phyloP scores from a whole-genome alignment of 2,888 invertebrate genomes.

The Stomorhina lunata region DNA sequence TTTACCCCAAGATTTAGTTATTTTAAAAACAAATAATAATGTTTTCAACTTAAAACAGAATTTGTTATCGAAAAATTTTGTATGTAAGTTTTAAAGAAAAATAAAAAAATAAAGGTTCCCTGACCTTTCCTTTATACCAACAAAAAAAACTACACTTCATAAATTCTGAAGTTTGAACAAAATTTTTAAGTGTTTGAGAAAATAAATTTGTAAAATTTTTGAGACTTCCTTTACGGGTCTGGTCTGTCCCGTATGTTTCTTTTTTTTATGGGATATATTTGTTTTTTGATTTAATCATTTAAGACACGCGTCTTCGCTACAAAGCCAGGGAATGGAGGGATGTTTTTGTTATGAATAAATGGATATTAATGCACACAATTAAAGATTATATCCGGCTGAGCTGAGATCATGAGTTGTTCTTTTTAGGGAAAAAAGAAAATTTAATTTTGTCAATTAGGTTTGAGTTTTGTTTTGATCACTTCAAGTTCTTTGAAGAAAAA shows the following conservation, averaged over 20 bases:
- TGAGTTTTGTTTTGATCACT: too few species aligned
- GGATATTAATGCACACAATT: conserved; percentile 5
- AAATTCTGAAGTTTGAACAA: too few species aligned
- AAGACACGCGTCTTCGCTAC: conserved; percentile 33
- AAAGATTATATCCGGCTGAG: neutral
- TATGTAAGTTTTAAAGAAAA: conserved; percentile 1
- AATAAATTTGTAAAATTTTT: too few species aligned
- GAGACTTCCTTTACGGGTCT: too few species aligned
- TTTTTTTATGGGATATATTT: neutral
- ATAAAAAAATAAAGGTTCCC: conserved; percentile 37
- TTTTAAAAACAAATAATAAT: too few species aligned
- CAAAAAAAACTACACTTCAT: too few species aligned
- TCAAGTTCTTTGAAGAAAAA: too few species aligned
- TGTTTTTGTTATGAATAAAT: conserved; percentile 2
- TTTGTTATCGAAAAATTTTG: neutral
- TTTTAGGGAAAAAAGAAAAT: neutral
- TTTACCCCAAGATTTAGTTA: too few species aligned
- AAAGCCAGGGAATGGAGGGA: neutral
- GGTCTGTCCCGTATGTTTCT: too few species aligned
- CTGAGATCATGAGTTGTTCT: neutral
- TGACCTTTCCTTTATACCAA: conserved; percentile 6
- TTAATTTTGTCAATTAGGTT: too few species aligned
- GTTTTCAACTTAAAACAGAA: neutral
- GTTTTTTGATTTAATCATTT: neutral
- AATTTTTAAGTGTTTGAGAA: too few species aligned